Evolutionary conservation across 30 jellyfish, hydroid and myxozoan species (phyloP).

Genomic region (Aurelia sp.): DNA sequence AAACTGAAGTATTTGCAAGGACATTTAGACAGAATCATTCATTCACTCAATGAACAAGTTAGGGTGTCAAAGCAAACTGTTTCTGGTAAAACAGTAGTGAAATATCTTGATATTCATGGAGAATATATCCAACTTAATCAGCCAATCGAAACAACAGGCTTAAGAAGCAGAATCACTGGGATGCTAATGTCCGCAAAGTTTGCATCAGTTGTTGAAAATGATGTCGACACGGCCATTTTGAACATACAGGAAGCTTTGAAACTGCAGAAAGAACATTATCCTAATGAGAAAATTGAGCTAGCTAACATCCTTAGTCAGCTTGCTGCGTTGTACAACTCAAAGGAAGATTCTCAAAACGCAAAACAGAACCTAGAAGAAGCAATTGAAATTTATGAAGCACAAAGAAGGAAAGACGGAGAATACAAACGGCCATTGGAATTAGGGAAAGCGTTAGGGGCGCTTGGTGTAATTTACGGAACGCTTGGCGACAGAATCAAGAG

Average conservation of each 20-base stretch:
- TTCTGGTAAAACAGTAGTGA: constrained; percentile 67
- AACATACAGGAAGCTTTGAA: constrained; percentile 54
- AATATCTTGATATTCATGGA: constrained; percentile 57
- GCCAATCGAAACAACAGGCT: constrained; percentile 54
- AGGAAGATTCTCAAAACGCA: constrained; percentile 68
- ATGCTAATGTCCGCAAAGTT: constrained; percentile 59
- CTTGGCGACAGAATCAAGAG: constrained; percentile 78
- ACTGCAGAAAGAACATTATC: constrained; percentile 26
- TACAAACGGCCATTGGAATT: constrained; percentile 86
- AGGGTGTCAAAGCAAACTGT: constrained; percentile 69
- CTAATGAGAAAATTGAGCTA: constrained; percentile 45
- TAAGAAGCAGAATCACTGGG: constrained; percentile 44
- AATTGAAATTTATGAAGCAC: constrained; percentile 82
- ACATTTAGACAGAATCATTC: constrained; percentile 79
- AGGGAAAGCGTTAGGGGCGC: constrained; percentile 84
- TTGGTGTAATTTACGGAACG: constrained; percentile 85
- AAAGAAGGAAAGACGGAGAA: constrained; percentile 91
- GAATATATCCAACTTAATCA: constrained; percentile 60
- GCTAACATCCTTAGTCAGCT: constrained; percentile 76
- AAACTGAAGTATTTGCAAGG: constrained; percentile 62
- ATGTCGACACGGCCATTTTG: constrained; percentile 55
- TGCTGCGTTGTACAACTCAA: constrained; percentile 69
- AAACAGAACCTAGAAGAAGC: constrained; percentile 72
- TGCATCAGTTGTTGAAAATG: constrained; percentile 53
- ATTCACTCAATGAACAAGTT: constrained; percentile 68